Conservation (phyloP, 2,797 vertebrate species). For the Eleutherodactylus coqui region DNA sequence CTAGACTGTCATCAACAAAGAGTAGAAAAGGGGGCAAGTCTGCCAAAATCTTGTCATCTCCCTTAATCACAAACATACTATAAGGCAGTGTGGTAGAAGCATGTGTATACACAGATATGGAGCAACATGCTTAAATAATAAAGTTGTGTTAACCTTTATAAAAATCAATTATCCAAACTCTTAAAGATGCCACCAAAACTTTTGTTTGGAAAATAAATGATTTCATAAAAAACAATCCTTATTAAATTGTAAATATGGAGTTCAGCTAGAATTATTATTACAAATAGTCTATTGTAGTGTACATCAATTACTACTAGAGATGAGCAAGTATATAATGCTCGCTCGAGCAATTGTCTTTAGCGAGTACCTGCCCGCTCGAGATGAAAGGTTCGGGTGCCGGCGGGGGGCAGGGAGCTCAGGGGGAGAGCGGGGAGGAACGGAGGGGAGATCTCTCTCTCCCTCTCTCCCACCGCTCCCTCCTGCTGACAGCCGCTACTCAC, state of each 20-base stretch:
- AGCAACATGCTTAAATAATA: not conserved
- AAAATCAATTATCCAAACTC: not conserved
- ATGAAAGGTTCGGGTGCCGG: too few relatives aligned
- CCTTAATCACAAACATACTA: constrained; percentile 13
- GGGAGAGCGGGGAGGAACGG: too few relatives aligned
- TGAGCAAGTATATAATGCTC: too few relatives aligned
- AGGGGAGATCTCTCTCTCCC: too few relatives aligned
- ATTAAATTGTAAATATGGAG: not conserved
- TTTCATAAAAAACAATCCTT: not conserved
- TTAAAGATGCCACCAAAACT: not conserved
- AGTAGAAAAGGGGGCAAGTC: not conserved
- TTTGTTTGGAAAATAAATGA: not conserved
- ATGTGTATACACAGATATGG: not conserved
- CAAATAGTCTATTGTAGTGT: not conserved
- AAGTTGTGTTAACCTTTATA: not conserved
- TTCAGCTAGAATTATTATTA: not conserved
- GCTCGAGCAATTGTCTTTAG: too few relatives aligned
- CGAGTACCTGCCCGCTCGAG: too few relatives aligned
- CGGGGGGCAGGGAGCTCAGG: too few relatives aligned
- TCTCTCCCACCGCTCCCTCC: too few relatives aligned
- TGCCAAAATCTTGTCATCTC: constrained; percentile 33
- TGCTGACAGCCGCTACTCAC: too few relatives aligned
- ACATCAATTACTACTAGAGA: too few relatives aligned
- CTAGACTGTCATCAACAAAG: constrained; percentile 20
- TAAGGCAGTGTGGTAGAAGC: not conserved